Evolutionary conservation across 2,888 invertebrate species (phyloP).

Genomic region (Brenthis daphne): DNA sequence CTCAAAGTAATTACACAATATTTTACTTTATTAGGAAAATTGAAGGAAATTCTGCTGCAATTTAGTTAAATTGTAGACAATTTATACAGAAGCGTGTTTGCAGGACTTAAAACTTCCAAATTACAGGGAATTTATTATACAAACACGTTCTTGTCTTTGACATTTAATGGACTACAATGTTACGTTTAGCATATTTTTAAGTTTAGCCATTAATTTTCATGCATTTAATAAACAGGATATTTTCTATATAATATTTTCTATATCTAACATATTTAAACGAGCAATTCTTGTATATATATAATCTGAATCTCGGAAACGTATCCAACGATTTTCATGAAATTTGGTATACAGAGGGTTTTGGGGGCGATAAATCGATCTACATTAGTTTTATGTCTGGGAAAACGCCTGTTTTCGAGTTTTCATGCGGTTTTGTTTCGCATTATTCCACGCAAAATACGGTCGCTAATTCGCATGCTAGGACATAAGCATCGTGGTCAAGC

Average conservation of each 20-base stretch:
- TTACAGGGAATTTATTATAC: conserved; percentile 12
- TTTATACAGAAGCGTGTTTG: conserved; percentile 11
- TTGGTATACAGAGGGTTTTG: too few species aligned
- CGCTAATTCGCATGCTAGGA: too few species aligned
- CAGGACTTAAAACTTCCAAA: conserved; percentile 2
- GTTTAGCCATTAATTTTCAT: not conserved
- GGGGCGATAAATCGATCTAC: too few species aligned
- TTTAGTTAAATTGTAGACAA: conserved; percentile 16
- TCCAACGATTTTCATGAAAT: too few species aligned
- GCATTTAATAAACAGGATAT: not conserved
- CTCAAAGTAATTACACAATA: not conserved
- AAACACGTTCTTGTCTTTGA: conserved; percentile 8
- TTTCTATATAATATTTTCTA: not conserved
- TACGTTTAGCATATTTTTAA: conserved; percentile 9
- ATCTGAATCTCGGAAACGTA: too few species aligned
- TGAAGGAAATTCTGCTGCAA: not conserved
- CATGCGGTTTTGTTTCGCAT: too few species aligned
- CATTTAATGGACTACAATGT: conserved; percentile 8
- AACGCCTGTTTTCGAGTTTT: too few species aligned
- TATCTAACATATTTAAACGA: not conserved
- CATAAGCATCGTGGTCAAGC: too few species aligned
- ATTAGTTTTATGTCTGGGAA: too few species aligned
- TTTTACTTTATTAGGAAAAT: not conserved
- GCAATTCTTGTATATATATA: too few species aligned
- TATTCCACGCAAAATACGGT: too few species aligned